These are phyloP conservation scores for Acipenser oxyrinchus DNA, from an alignment of 2,797 vertebrate species.

Conservation along the genomic window DNA sequence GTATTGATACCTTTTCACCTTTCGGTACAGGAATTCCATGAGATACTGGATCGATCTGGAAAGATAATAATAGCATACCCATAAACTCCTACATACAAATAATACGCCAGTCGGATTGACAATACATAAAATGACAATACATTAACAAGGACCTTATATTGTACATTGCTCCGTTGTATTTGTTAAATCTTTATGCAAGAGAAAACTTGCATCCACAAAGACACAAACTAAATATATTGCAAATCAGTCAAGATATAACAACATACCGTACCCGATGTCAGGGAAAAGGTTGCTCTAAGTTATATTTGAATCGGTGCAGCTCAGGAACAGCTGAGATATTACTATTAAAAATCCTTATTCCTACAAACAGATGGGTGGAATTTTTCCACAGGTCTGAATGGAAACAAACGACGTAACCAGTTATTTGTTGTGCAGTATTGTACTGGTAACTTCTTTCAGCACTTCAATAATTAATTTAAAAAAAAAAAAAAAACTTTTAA, in stretches of 20 bases:
- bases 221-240: too few relatives aligned
- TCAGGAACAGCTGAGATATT: conserved; percentile 7
- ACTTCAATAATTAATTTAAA: too few relatives aligned
- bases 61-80: neutral
- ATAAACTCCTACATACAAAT: neutral
- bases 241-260: too few relatives aligned
- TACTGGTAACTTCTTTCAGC: too few relatives aligned
- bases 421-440: too few relatives aligned
- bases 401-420: neutral
- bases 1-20: conserved; percentile 27
- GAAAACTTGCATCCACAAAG: too few relatives aligned
- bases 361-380: neutral
- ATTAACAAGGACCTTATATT: too few relatives aligned
- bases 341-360: conserved; percentile 7
- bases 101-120: too few relatives aligned
- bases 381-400: neutral
- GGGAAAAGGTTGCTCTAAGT: neutral
- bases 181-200: too few relatives aligned
- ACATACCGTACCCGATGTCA: conserved; percentile 10
- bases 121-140: too few relatives aligned
- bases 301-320: conserved; percentile 5
- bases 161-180: too few relatives aligned
- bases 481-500: neutral
- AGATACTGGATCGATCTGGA: conserved; percentile 19
- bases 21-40: conserved; percentile 20